These are phyloP conservation scores for Himantopus leucocephalus DNA, from an alignment of 2,113 vertebrate species.

Conservation along the genomic window DNA sequence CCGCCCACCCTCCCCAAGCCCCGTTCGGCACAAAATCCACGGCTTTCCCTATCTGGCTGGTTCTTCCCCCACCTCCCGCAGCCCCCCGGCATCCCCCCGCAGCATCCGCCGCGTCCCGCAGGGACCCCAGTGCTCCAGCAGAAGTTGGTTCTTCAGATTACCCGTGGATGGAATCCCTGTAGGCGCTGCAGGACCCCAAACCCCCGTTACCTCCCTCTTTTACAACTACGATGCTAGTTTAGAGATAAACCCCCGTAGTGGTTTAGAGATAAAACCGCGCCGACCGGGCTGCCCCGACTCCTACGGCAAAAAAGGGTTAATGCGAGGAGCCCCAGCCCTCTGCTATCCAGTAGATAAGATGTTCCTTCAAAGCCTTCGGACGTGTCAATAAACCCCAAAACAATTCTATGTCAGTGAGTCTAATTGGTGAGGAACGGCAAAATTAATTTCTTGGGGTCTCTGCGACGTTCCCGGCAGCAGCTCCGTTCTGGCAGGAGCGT, in stretches of 20 bases:
- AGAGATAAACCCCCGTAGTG: background rate
- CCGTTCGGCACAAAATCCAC: background rate
- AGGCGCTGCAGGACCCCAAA: background rate
- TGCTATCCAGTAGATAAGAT: background rate
- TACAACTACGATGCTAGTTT: rapidly evolving
- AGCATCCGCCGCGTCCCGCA: background rate
- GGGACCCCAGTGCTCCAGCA: background rate
- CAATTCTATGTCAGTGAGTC: background rate
- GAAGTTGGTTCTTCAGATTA: background rate
- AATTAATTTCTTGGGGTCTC: background rate
- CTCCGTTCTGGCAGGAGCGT: slow-evolving; percentile 18
- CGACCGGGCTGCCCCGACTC: background rate
- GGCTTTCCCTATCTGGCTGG: background rate
- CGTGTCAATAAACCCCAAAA: background rate
- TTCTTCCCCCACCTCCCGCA: background rate
- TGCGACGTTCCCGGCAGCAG: background rate
- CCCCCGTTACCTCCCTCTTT: background rate
- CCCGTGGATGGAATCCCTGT: rapidly evolving
- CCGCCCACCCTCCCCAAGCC: slow-evolving; percentile 12
- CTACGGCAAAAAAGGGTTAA: background rate
- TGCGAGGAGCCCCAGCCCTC: background rate
- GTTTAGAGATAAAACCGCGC: background rate
- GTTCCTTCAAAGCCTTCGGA: background rate
- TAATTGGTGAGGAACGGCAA: rapidly evolving
- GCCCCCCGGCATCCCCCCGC: background rate